A percentile compares a stretch with the other conserved stretches of the same genome.
Evolutionary conservation across 1,140 invertebrate species (phyloP).

Genomic region (Drosophila willistoni): DNA sequence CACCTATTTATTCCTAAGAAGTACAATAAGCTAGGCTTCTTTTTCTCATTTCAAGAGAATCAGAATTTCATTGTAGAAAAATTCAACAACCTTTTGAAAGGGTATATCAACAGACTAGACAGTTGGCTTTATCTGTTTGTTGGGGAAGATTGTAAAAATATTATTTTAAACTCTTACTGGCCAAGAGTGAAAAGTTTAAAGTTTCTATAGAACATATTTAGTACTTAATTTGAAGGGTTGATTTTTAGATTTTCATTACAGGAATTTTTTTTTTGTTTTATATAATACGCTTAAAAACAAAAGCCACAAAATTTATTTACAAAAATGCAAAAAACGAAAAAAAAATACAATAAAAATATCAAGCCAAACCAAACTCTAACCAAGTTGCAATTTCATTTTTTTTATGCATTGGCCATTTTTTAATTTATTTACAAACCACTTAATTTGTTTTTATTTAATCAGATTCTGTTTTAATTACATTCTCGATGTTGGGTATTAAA

Average conservation of each 20-base stretch:
- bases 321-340: neutral
- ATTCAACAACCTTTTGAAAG: neutral
- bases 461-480: slow-evolving; percentile 81
- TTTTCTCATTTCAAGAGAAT: no score
- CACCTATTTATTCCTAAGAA: no score
- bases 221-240: slow-evolving; percentile 15
- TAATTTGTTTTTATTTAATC: slow-evolving; percentile 83
- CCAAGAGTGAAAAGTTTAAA: slow-evolving; percentile 50
- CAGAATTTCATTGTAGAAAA: no score
- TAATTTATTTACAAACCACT: slow-evolving; percentile 83
- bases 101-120: neutral
- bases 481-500: slow-evolving; percentile 62
- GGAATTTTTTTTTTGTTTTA: neutral
- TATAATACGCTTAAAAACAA: slow-evolving; percentile 53
- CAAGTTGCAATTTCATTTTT: slow-evolving; percentile 19
- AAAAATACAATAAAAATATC: neutral
- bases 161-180: slow-evolving; percentile 72
- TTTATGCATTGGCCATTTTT: slow-evolving; percentile 39
- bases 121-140: neutral
- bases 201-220: slow-evolving; percentile 7
- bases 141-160: slow-evolving; percentile 61
- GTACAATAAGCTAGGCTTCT: no score
- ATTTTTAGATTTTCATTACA: slow-evolving; percentile 13
- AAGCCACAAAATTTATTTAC: slow-evolving; percentile 53
- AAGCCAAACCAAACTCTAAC: slow-evolving; percentile 15